Conservation (phyloP, 1,140 invertebrate species). For the Drosophila pseudoananassae region DNA sequence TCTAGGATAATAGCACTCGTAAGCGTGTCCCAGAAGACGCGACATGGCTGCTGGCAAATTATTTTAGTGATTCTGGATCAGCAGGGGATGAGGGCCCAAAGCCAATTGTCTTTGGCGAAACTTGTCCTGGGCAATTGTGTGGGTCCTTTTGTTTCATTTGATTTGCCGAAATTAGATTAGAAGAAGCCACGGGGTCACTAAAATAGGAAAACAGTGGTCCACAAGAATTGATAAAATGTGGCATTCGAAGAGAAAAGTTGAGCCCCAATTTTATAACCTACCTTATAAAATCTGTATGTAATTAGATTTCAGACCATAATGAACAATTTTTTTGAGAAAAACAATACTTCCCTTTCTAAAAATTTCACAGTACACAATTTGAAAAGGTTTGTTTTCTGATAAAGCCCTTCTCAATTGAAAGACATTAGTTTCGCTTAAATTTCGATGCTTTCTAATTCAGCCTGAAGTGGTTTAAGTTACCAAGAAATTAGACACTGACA, state of each 20-base stretch:
- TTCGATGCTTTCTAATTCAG: not conserved
- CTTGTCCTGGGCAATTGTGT: conserved; percentile 27
- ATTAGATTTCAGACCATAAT: not conserved
- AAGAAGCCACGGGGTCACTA: conserved; percentile 21
- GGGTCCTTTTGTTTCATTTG: conserved; percentile 39
- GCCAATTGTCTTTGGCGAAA: conserved; percentile 18
- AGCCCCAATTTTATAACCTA: too few relatives aligned
- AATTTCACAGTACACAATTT: not conserved
- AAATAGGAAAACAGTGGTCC: conserved; percentile 32
- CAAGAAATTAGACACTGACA: not conserved
- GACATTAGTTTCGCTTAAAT: not conserved
- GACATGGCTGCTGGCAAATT: conserved; percentile 51
- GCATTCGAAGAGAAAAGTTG: conserved; percentile 1
- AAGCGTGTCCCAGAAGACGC: conserved; percentile 33
- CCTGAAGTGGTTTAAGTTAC: not conserved
- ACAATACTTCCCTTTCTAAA: not conserved
- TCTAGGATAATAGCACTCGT: conserved; percentile 45
- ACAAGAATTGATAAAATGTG: conserved; percentile 28
- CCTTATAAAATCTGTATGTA: not conserved
- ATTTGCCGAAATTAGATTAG: conserved; percentile 49
- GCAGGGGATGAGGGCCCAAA: conserved; percentile 12
- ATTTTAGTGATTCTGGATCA: conserved; percentile 44
- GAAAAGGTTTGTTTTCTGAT: not conserved
- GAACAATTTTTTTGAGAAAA: not conserved
- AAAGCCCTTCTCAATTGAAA: not conserved